These are phyloP conservation scores for Botia almorhae DNA, from an alignment of 2,797 vertebrate species.

Conservation along the genomic window DNA sequence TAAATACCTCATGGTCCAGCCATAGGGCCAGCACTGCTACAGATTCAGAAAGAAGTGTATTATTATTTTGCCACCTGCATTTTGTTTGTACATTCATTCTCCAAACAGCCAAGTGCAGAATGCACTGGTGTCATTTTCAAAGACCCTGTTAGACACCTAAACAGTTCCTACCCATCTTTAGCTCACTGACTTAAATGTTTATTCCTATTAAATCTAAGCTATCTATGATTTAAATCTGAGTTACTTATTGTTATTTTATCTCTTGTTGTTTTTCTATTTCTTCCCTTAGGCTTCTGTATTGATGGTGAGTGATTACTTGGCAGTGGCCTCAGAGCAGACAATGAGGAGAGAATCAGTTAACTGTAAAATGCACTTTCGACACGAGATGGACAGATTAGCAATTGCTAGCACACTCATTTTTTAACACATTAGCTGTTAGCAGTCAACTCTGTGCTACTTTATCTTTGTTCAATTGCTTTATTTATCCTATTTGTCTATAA, in stretches of 20 bases:
- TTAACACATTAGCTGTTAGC: neutral
- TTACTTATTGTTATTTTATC: neutral
- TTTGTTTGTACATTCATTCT: neutral
- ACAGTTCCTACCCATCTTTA: neutral
- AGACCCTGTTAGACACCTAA: no score
- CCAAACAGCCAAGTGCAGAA: neutral
- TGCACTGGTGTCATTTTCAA: neutral
- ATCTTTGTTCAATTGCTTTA: neutral
- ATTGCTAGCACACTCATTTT: neutral
- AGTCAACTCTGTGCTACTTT: neutral
- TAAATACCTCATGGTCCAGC: no score
- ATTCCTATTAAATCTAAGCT: neutral
- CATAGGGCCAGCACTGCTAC: neutral
- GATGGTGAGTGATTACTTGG: neutral
- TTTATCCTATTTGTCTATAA: neutral
- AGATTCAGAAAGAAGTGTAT: no score
- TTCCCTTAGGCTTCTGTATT: neutral
- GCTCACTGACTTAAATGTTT: neutral
- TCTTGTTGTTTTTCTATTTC: neutral
- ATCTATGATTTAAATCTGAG: neutral
- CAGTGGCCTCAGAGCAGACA: neutral
- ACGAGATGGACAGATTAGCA: neutral
- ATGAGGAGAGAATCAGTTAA: neutral
- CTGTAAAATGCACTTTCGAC: slow-evolving; percentile 3
- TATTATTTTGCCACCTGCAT: neutral